Conservation (phyloP, 2,888 invertebrate genomes). For the Zele albiditarsus region DNA sequence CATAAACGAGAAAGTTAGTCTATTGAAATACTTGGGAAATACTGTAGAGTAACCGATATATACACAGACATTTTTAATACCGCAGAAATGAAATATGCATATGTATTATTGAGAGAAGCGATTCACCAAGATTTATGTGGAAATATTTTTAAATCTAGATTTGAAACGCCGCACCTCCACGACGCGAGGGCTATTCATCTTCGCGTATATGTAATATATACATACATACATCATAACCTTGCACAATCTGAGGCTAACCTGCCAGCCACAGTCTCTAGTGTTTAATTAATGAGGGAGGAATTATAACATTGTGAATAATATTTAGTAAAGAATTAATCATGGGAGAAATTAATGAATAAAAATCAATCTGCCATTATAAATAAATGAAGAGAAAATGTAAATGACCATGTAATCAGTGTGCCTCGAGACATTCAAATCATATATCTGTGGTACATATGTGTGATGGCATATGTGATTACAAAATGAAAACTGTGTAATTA, state of each 20-base stretch:
- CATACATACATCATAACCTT: background rate
- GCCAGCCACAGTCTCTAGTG: background rate
- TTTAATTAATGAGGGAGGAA: background rate
- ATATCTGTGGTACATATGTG: background rate
- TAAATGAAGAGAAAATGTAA: background rate
- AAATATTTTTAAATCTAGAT: conserved; percentile 5
- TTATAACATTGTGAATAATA: conserved; percentile 2
- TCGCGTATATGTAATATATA: background rate
- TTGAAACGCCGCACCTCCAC: background rate
- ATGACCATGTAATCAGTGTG: background rate
- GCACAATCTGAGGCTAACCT: background rate
- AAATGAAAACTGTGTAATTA: conserved; percentile 12
- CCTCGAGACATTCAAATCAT: no score
- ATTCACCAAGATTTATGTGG: background rate
- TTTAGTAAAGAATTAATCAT: background rate
- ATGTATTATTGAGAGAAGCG: background rate
- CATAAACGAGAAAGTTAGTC: background rate
- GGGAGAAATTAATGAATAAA: background rate
- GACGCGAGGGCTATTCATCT: background rate
- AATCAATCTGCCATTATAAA: background rate
- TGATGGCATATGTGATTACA: conserved; percentile 21
- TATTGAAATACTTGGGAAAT: no score
- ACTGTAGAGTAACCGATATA: no score
- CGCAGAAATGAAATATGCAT: background rate
- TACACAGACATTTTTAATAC: background rate